Base-by-base conservation (phyloP, 2,888 invertebrate species). In the Hydraecia micacea region DNA sequence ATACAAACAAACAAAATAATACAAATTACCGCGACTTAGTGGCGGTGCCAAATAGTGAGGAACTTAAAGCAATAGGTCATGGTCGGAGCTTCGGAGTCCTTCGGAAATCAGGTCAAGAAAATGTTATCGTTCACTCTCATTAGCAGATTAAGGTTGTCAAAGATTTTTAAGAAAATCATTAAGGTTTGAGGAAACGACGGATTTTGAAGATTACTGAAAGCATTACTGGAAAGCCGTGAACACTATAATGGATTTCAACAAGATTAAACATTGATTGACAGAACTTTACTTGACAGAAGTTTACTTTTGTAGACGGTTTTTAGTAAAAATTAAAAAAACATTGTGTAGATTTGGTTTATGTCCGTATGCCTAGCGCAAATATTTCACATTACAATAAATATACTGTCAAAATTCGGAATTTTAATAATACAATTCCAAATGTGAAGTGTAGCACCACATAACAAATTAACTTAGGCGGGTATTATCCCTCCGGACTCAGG, bases 401-500 rank as follows among this genome's bases (percentile, higher is more conserved):
- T 28, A 6, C 39, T 28, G n/a, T 15, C 68, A 60, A 82, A 60
- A 25, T 66, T 67, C 52, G 0, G 18, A 80, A 67, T 67, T 52
- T 58, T 78, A 42, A 58, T 84, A 75, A 66, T 66, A 65, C 73
- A 65, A 78, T 77, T 70, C 62, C 42, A 55, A 80, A 74, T 77
- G 73, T 78, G 76, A 70, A 83, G 65, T 83, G 71, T 75, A 68
- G 62, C 74, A 84, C 79, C 72, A 86, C 86, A 76, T 84, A 87
- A 84, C 84, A 87, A 91, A 91, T 91, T 90, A 90, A 91, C 90
- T 89, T 88, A 84, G 85, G 79, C 70, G 83, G 65, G 85, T 84
- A 84, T 90, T 90, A 91, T 89, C 90, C 91, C 88, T 88, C 89
- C 90, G 87, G 82, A 90, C 88, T 84, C 87, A 86, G 85, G 88